Percentiles rank a stretch among this genome's conserved stretches.
These are phyloP conservation scores for Sylvilagus bachmani DNA, from an alignment of 2,113 vertebrate species.

Conservation along the genomic window DNA sequence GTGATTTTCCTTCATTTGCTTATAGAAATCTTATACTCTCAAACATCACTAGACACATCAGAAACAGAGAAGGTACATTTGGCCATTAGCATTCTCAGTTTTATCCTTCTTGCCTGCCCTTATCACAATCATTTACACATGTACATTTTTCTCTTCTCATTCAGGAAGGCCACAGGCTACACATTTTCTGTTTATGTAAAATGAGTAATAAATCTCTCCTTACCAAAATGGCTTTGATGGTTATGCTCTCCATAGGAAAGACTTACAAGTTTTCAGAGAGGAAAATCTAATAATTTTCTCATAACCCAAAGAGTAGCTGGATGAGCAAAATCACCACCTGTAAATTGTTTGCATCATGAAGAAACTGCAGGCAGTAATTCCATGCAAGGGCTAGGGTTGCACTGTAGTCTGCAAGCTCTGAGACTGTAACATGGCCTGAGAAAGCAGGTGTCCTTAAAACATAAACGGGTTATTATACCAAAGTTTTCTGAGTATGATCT, in stretches of 20 bases:
- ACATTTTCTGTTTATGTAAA: background rate
- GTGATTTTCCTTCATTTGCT: background rate
- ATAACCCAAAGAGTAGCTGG: background rate
- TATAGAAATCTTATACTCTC: background rate
- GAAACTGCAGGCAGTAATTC: background rate
- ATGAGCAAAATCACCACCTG: background rate
- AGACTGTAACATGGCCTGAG: background rate
- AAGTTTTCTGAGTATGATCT: background rate
- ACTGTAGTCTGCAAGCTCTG: background rate
- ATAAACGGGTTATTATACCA: background rate
- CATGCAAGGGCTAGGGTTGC: background rate
- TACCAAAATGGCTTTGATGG: background rate
- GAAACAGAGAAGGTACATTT: background rate
- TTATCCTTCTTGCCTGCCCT: rapidly evolving
- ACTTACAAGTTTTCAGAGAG: background rate
- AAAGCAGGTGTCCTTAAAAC: background rate
- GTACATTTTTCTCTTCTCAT: background rate
- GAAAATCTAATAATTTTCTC: background rate
- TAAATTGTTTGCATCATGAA: background rate
- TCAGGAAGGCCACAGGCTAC: background rate
- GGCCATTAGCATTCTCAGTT: background rate
- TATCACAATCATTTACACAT: background rate
- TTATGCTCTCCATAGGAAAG: background rate
- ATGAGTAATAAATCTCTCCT: background rate
- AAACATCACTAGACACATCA: conserved; percentile 4